Evolutionary conservation across 2,797 vertebrate genomes (phyloP), one percentile per base, ranked within the genome.

Genomic region (Xenentodon cancila): DNA sequence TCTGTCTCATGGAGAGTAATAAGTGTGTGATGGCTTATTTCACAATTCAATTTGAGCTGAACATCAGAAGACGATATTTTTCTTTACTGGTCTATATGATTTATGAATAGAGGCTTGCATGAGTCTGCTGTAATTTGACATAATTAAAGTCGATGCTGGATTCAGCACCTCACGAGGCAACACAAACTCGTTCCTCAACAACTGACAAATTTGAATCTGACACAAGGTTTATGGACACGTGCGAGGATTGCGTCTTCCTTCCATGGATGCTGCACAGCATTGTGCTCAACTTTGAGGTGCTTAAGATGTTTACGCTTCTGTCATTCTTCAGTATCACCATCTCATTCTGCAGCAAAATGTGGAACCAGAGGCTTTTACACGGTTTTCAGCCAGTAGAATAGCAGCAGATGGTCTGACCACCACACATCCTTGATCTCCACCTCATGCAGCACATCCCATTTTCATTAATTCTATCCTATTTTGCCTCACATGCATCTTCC

Each of bases 21-120:
- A 64, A 71, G 34, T 44, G 47, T 27, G 5, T 59, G 63, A 81
- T 64, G 75, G 45, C 75, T 82, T 74, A 75, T 84, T 87, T 77
- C 55, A 63, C 15, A 55, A 71, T 80, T 85, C 65, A 82, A 70
- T 85, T 78, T 77, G 75, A 75, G 73, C 37, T 8, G 0, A 12
- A 70, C 68, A 60, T 71, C 59, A 76, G 46, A 65, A 64, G 57
- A 32, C 42, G 71, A 63, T 55, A 51, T 75, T 61, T 64, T 44
- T 63, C 49, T 60, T 6, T 44, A n/a, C 53, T 17, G 7, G 59
- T 73, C 53, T 1, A 1, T 30, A 16, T 64, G 64, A 73, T 72
- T 42, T n/a, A 25, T 61, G 44, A n/a, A 8, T 37, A 59, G 48
- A 53, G 50, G 57, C 27, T 8, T 9, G 56, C 17, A 49, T 20